Evolutionary conservation across 2,797 vertebrate species (phyloP), one percentile per base, ranked within the genome.

Genomic region (Pseudotriccus pelzelni): DNA sequence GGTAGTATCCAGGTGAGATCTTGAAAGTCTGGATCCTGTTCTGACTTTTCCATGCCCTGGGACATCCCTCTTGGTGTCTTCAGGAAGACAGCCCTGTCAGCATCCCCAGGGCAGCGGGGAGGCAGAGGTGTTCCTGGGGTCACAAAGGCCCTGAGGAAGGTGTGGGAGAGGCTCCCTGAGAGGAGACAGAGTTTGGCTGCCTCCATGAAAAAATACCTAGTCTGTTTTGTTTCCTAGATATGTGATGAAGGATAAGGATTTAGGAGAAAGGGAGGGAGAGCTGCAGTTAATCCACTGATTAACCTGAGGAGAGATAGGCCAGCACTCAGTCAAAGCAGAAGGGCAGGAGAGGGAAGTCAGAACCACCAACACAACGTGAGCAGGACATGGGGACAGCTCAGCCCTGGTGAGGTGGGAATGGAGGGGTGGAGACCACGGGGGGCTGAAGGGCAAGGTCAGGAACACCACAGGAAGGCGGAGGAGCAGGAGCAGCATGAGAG

Each of bases 231-330:
- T 94, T 96, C 95, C 79, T 69, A 87, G 87, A 18, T 90, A 80
- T 12, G 90, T 93, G 95, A 95, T 96, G 96, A 97, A 94, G 79
- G 94, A 93, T 94, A 84, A 89, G 87, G 94, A 96, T 94, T 96
- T 95, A 87, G 91, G 78, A 80, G 84, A 92, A 84, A 75, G 79
- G 84, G 92, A 92, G 94, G 87, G 64, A 89, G 84, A 79, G 75
- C 84, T 87, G 92, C 62, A 95, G 82, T 95, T 96, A 96, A 96
- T 97, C 90, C 89, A 56, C 78, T 92, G 93, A 95, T 96, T 96
- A 96, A 95, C 90, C 90, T 70, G 92, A 72, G 92, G 46, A 64
- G 78, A 89, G 90, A 96, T 46, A 94, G 53, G 32, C 63, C 80
- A 85, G 47, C 1, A 3, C 83, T 90, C 80, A 94, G 83, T 88